Evolutionary conservation across 2,888 invertebrate species (phyloP).

Genomic region (Emmelina monodactyla): DNA sequence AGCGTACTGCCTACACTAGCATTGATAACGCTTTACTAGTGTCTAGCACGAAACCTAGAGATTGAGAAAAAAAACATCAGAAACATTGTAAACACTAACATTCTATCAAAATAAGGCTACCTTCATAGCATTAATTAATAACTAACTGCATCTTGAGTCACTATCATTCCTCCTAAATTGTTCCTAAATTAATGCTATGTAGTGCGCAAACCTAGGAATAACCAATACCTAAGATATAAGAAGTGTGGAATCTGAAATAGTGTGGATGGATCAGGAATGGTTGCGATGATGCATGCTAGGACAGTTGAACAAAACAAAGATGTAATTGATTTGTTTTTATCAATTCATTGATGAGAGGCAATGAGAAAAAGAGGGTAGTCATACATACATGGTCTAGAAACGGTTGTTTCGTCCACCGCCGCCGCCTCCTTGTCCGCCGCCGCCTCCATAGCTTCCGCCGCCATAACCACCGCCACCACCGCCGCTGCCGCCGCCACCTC

Average conservation of each 20-base stretch:
- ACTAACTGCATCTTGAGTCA: constrained; percentile 26
- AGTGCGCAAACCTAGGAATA: constrained; percentile 26
- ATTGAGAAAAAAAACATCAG: constrained; percentile 54
- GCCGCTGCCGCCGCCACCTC: constrained; percentile 52
- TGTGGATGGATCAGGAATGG: neutral
- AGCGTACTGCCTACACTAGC: constrained; percentile 67
- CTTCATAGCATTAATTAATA: constrained; percentile 55
- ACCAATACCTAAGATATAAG: constrained; percentile 23
- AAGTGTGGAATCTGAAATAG: neutral
- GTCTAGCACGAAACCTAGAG: constrained; percentile 68
- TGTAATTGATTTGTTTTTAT: neutral
- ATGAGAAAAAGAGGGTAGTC: constrained; percentile 17
- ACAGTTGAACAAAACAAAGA: neutral
- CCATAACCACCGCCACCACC: constrained; percentile 44
- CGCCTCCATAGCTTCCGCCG: constrained; percentile 39
- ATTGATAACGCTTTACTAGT: constrained; percentile 62
- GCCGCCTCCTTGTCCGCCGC: constrained; percentile 46
- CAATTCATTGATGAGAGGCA: neutral
- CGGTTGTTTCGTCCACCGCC: constrained; percentile 45
- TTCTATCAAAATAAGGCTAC: constrained; percentile 37
- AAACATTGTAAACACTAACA: constrained; percentile 39
- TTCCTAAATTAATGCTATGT: constrained; percentile 55
- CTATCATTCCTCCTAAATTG: constrained; percentile 21
- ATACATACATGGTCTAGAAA: constrained; percentile 45
- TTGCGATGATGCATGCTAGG: neutral